These are phyloP conservation scores for Nudaria mundana DNA, from an alignment of 2,888 invertebrate genomes.

Conservation along the genomic window DNA sequence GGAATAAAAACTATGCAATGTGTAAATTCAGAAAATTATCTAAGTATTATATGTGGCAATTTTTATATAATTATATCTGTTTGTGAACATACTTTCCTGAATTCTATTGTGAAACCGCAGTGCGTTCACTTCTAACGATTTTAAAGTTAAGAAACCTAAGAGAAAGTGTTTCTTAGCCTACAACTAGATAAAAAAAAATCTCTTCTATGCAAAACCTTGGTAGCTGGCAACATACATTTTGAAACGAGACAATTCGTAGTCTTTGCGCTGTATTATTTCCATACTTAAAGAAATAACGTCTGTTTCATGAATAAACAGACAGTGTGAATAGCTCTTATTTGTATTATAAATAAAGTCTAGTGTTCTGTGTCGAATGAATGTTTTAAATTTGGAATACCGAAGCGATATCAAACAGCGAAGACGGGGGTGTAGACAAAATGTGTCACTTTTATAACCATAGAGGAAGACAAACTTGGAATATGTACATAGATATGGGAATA, in stretches of 20 bases:
- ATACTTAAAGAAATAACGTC: constrained; percentile 46
- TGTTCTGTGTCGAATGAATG: constrained; percentile 3
- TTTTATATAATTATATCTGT: too few relatives aligned
- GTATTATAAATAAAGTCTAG: constrained; percentile 3
- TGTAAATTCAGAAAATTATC: too few relatives aligned
- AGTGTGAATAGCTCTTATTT: background rate
- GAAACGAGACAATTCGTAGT: constrained; percentile 72
- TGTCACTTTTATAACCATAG: constrained; percentile 63
- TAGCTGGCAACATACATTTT: constrained; percentile 38
- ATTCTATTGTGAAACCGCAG: too few relatives aligned
- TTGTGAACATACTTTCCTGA: too few relatives aligned
- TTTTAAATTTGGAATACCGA: constrained; percentile 12
- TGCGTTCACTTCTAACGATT: too few relatives aligned
- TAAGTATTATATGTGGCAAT: too few relatives aligned
- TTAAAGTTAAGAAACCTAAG: too few relatives aligned
- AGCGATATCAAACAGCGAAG: constrained; percentile 54
- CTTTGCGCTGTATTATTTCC: constrained; percentile 73
- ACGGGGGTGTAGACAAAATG: constrained; percentile 54
- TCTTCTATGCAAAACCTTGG: too few relatives aligned
- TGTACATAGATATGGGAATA: constrained; percentile 41
- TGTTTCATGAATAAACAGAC: constrained; percentile 6
- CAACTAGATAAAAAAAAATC: too few relatives aligned
- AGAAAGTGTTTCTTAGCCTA: too few relatives aligned
- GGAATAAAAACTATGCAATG: too few relatives aligned
- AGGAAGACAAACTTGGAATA: constrained; percentile 45